phyloP scores from a whole-genome alignment of 37 sponge, comb jelly and placozoan genomes.

The Ephydatia muelleri region DNA sequence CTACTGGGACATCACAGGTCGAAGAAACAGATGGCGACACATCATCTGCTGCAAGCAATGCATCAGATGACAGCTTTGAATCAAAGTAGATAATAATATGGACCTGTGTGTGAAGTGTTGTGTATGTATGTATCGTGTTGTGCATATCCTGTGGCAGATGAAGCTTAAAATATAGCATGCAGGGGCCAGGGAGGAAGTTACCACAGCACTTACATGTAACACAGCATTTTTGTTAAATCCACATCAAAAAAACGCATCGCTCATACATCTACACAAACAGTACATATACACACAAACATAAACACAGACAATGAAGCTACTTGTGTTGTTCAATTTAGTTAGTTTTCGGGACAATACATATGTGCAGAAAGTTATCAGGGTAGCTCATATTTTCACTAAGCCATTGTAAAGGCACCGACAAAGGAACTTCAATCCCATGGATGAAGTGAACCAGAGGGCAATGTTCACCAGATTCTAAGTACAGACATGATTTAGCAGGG shows the following conservation, averaged over 20 bases:
- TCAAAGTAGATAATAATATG: constrained; percentile 27
- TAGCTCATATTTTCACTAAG: constrained; percentile 87
- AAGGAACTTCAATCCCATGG: constrained; percentile 87
- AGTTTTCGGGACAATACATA: constrained; percentile 61
- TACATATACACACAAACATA: background rate
- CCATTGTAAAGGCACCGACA: constrained; percentile 88
- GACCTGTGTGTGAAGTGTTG: constrained; percentile 1
- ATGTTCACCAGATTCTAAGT: background rate
- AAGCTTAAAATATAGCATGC: background rate
- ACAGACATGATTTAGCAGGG: background rate
- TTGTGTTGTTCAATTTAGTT: background rate
- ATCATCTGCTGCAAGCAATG: constrained; percentile 26
- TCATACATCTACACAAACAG: background rate
- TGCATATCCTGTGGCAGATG: background rate
- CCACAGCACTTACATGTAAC: too few species aligned
- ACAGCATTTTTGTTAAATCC: too few species aligned
- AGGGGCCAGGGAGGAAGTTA: too few species aligned
- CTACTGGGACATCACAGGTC: background rate
- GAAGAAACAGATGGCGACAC: constrained; percentile 32
- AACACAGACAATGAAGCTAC: background rate
- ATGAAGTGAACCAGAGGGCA: constrained; percentile 7
- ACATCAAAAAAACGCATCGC: background rate
- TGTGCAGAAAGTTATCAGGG: constrained; percentile 97
- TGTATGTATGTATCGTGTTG: background rate
- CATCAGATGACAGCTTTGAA: constrained; percentile 63